Base-by-base conservation (phyloP, 2,888 invertebrate genomes). In the Heliconius hortense region DNA sequence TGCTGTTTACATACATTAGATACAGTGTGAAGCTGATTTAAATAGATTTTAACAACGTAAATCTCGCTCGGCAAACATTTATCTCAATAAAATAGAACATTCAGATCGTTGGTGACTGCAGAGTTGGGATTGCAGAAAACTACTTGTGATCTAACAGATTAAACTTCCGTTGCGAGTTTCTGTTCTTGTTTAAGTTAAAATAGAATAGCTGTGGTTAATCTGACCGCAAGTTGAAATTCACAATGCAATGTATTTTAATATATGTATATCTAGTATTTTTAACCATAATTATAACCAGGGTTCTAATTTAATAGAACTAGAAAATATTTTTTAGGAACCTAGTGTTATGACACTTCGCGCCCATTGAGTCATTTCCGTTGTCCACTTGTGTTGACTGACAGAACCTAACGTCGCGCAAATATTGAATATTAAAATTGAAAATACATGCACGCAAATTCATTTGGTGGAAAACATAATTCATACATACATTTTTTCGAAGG, bases 101-200 rank as follows among this genome's bases (percentile, higher is more conserved):
- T 56, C 56, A 56, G 15, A 69, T 35, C 28, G 69, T 69, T 35
- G 69, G n/a, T 15, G 53, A 56, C 31, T 24, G 18, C 62, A 62
- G 70, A 76, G 66, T 48, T 64, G 26, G 74, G 48, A 67, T 74
- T 67, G 60, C 60, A 74, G 74, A 76, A 76, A 76, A 76, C 67
- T 71, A 76, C 74, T 74, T 70, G 66, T 24, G 66, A 74, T 62
- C 67, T 69, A 69, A 31, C 39, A 76, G 76, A 76, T 76, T 76
- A 74, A 59, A 62, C 70, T 67, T 67, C 70, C 66, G 53, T 15
- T 74, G 70, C 24, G 74, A 74, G 62, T 13, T 35, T 35, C 56
- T 26, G 35, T 62, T 69, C 74, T 69, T 74, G 35, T 63, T 69
- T 35, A 74, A 69, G 59, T 69, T 69, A 15, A 24, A 69, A 69